Percentiles rank a stretch among this genome's conserved stretches.
Evolutionary conservation across 2,888 invertebrate species (phyloP).

Genomic region (Tortricodes alternella): DNA sequence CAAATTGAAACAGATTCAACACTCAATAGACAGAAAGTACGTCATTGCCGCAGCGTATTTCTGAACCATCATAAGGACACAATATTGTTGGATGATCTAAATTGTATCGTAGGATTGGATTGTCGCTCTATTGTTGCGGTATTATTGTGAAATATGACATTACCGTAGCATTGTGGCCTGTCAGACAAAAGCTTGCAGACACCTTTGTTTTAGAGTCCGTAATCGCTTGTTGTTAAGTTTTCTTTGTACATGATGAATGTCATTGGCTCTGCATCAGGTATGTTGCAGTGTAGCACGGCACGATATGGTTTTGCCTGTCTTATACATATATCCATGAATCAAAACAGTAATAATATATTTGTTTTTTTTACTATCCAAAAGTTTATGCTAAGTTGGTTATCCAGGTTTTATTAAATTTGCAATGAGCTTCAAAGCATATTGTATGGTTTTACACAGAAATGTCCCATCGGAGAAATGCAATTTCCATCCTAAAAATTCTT

Average conservation of each 20-base stretch:
- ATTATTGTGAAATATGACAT: constrained; percentile 25
- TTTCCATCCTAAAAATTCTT: too few species aligned
- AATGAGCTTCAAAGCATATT: too few species aligned
- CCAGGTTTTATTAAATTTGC: too few species aligned
- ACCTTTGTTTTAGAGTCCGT: neutral
- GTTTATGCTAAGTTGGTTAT: too few species aligned
- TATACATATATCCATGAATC: too few species aligned
- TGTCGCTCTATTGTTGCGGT: constrained; percentile 18
- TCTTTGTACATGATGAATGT: neutral
- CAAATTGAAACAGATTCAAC: neutral
- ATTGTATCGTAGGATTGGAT: constrained; percentile 19
- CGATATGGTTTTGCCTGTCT: neutral
- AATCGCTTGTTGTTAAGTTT: constrained; percentile 3
- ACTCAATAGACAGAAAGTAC: constrained; percentile 2
- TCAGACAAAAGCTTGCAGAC: neutral
- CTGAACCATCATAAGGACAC: constrained; percentile 9
- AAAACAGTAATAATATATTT: too few species aligned
- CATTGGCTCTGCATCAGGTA: too few species aligned
- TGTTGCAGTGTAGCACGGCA: neutral
- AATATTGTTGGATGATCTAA: constrained; percentile 17
- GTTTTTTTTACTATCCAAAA: too few species aligned
- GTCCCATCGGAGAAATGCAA: too few species aligned
- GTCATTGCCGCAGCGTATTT: constrained; percentile 4
- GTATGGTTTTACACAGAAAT: too few species aligned
- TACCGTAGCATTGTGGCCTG: constrained; percentile 13